A percentile compares a stretch with the other conserved stretches of the same genome.
Evolutionary conservation across 2,888 invertebrate species (phyloP).

Genomic region (Melitaea athalia): DNA sequence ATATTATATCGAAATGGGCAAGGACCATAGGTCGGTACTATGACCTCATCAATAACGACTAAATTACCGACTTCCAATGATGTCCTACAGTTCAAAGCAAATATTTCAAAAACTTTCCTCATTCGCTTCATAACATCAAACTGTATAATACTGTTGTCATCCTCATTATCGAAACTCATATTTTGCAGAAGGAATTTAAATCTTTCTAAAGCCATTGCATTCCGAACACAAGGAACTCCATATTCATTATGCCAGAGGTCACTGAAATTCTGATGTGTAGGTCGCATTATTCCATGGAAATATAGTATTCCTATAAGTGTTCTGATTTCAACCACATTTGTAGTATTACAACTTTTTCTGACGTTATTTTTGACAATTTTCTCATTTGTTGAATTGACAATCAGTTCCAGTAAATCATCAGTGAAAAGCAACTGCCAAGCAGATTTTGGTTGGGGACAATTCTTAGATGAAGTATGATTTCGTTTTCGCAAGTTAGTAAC

Average conservation of each 20-base stretch:
- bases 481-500: slow-evolving; percentile 53
- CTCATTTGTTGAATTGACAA: slow-evolving; percentile 70
- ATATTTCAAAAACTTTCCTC: slow-evolving; percentile 72
- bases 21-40: slow-evolving; percentile 70
- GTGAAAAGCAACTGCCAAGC: slow-evolving; percentile 72
- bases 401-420: slow-evolving; percentile 68
- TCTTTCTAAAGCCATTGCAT: slow-evolving; percentile 64
- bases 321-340: slow-evolving; percentile 65
- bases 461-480: slow-evolving; percentile 46
- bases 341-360: slow-evolving; percentile 43
- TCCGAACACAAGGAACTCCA: slow-evolving; percentile 61
- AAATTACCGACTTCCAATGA: slow-evolving; percentile 58
- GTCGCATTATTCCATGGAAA: slow-evolving; percentile 70
- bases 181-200: slow-evolving; percentile 68
- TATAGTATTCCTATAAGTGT: slow-evolving; percentile 72
- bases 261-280: slow-evolving; percentile 63
- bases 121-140: slow-evolving; percentile 69
- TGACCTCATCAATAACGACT: slow-evolving; percentile 71
- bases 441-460: slow-evolving; percentile 58
- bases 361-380: slow-evolving; percentile 56
- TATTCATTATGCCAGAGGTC: slow-evolving; percentile 69
- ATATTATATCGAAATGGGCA: slow-evolving; percentile 73
- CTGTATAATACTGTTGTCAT: slow-evolving; percentile 55
- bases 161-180: slow-evolving; percentile 62
- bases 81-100: slow-evolving; percentile 71